Evolutionary conservation across 2,888 invertebrate genomes (phyloP).

Genomic region (Disparrhopalites patrizii): DNA sequence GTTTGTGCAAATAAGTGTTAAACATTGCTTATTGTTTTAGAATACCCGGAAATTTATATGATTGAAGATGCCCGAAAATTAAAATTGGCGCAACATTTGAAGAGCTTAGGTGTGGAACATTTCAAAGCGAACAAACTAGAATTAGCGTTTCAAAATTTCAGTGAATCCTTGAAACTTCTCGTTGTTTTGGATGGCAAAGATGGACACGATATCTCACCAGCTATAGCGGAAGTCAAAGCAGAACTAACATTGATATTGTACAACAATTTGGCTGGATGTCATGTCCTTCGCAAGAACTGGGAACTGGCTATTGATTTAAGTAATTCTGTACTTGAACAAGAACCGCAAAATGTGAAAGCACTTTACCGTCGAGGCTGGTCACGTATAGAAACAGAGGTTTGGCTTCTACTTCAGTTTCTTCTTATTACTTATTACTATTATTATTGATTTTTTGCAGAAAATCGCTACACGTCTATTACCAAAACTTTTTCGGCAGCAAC

Average conservation of each 20-base stretch:
- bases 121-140: slow-evolving; percentile 61
- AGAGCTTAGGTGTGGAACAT: slow-evolving; percentile 57
- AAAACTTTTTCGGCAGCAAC: no score
- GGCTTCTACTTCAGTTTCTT: no score
- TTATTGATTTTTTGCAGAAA: no score
- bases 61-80: slow-evolving; percentile 27
- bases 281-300: slow-evolving; percentile 65
- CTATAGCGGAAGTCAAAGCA: slow-evolving; percentile 55
- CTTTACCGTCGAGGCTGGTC: slow-evolving; percentile 56
- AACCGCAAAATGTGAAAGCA: slow-evolving; percentile 55
- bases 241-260: slow-evolving; percentile 65
- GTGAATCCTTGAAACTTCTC: slow-evolving; percentile 68
- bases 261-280: slow-evolving; percentile 78
- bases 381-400: slow-evolving; percentile 50
- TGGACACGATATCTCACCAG: slow-evolving; percentile 56
- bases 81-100: slow-evolving; percentile 31
- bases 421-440: no score
- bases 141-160: slow-evolving; percentile 71
- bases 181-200: slow-evolving; percentile 55
- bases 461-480: no score
- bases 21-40: slow-evolving; percentile 16
- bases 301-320: slow-evolving; percentile 64
- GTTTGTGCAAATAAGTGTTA: no score
- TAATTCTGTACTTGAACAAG: slow-evolving; percentile 53
- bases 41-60: slow-evolving; percentile 30